Conservation (phyloP, 2,113 vertebrate species). For the Calidris pugnax region DNA sequence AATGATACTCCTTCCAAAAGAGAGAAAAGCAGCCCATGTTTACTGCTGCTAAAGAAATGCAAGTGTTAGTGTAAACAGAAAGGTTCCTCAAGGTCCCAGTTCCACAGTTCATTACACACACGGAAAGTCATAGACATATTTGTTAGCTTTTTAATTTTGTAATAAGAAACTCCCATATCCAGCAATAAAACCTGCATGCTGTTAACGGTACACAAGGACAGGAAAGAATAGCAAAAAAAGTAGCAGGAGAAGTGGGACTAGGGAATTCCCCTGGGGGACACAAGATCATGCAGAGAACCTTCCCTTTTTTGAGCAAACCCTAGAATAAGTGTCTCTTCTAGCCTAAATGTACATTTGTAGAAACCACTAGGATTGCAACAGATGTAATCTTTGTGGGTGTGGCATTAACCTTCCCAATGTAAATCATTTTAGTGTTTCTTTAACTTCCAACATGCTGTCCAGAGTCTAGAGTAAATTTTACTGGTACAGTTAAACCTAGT, state of each 20-base stretch:
- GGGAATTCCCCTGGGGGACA: not conserved
- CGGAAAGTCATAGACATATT: fast-evolving
- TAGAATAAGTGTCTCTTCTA: not conserved
- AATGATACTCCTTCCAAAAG: not conserved
- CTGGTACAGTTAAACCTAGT: not conserved
- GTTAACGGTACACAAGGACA: not conserved
- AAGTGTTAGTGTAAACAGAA: not conserved
- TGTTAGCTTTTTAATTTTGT: not conserved
- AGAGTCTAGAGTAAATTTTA: not conserved
- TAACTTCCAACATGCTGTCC: not conserved
- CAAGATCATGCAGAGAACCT: fast-evolving
- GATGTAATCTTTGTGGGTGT: not conserved
- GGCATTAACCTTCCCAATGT: not conserved
- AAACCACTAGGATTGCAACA: not conserved
- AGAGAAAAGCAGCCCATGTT: not conserved
- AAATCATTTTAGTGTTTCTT: not conserved
- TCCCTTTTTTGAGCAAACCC: not conserved
- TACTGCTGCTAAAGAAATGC: not conserved
- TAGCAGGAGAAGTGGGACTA: not conserved
- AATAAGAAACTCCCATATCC: not conserved
- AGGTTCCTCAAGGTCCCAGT: not conserved
- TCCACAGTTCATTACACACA: not conserved
- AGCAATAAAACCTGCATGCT: not conserved
- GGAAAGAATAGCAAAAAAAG: not conserved
- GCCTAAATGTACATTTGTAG: not conserved